Conservation (phyloP, 1,140 invertebrate genomes). For the Calephelis nemesis region DNA sequence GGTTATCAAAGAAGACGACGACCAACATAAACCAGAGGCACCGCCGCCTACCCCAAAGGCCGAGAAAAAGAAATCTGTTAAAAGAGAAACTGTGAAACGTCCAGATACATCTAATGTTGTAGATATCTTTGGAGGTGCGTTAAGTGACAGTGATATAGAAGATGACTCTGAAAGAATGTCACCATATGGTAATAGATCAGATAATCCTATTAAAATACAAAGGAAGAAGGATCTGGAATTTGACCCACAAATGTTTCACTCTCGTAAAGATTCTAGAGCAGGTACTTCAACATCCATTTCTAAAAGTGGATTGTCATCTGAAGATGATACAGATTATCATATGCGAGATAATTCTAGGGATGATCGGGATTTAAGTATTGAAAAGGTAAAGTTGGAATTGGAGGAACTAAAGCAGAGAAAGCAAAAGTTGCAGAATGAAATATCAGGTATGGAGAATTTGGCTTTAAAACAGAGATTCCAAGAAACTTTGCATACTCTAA, state of each 20-base stretch:
- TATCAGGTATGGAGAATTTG: constrained; percentile 91
- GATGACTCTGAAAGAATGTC: constrained; percentile 87
- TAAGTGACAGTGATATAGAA: constrained; percentile 91
- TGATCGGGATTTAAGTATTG: constrained; percentile 75
- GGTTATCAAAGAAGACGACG: constrained; percentile 94
- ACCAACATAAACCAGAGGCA: constrained; percentile 79
- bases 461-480: constrained; percentile 91
- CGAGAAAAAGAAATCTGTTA: constrained; percentile 54
- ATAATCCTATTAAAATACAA: constrained; percentile 64
- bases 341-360: constrained; percentile 44
- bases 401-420: constrained; percentile 86
- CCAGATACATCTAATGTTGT: constrained; percentile 67
- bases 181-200: constrained; percentile 87
- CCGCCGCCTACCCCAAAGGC: constrained; percentile 66
- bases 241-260: constrained; percentile 50
- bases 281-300: constrained; percentile 21
- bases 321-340: constrained; percentile 45
- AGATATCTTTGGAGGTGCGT: constrained; percentile 93
- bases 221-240: constrained; percentile 36
- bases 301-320: constrained; percentile 38
- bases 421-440: constrained; percentile 89
- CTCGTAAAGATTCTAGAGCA: constrained; percentile 25
- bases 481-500: constrained; percentile 87
- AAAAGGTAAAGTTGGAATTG: constrained; percentile 83
- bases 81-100: constrained; percentile 58